Percentiles rank a stretch among this genome's conserved stretches.
These are phyloP conservation scores for Latheticus oryzae DNA, from an alignment of 2,888 invertebrate genomes.

Conservation along the genomic window DNA sequence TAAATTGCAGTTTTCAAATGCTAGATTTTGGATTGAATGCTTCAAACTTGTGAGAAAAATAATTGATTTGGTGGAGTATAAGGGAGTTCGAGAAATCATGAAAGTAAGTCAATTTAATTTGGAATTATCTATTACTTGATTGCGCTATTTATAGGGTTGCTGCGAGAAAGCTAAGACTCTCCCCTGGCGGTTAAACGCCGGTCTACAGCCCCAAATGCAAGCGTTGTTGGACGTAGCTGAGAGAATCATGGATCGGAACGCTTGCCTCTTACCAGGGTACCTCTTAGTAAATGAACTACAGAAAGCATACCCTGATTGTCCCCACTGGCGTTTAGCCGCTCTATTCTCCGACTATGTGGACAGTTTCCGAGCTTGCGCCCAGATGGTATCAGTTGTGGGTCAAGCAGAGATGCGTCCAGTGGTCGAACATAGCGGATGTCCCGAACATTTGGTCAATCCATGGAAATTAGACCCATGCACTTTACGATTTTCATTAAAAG, in stretches of 20 bases:
- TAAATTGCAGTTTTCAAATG: slow-evolving; percentile 82
- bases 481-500: slow-evolving; percentile 76
- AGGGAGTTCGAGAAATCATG: slow-evolving; percentile 92
- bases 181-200: slow-evolving; percentile 82
- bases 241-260: slow-evolving; percentile 92
- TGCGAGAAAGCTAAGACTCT: slow-evolving; percentile 89
- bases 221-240: slow-evolving; percentile 85
- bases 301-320: slow-evolving; percentile 88
- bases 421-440: slow-evolving; percentile 92
- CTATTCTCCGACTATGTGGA: slow-evolving; percentile 90
- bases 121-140: background rate
- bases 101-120: slow-evolving; percentile 22
- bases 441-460: slow-evolving; percentile 89
- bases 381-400: slow-evolving; percentile 95
- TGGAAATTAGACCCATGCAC: slow-evolving; percentile 93
- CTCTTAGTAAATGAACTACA: slow-evolving; percentile 96
- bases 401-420: slow-evolving; percentile 93
- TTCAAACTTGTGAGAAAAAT: slow-evolving; percentile 86
- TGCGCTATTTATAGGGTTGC: slow-evolving; percentile 72
- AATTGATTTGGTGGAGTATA: slow-evolving; percentile 93
- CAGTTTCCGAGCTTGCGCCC: slow-evolving; percentile 92
- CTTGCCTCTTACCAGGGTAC: slow-evolving; percentile 92
- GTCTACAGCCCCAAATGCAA: slow-evolving; percentile 83
- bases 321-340: slow-evolving; percentile 93
- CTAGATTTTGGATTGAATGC: slow-evolving; percentile 90